A percentile compares a stretch with the other conserved stretches of the same genome.
These are phyloP conservation scores for Cryptocheilus praepositus DNA, from an alignment of 2,888 invertebrate species.

Conservation along the genomic window DNA sequence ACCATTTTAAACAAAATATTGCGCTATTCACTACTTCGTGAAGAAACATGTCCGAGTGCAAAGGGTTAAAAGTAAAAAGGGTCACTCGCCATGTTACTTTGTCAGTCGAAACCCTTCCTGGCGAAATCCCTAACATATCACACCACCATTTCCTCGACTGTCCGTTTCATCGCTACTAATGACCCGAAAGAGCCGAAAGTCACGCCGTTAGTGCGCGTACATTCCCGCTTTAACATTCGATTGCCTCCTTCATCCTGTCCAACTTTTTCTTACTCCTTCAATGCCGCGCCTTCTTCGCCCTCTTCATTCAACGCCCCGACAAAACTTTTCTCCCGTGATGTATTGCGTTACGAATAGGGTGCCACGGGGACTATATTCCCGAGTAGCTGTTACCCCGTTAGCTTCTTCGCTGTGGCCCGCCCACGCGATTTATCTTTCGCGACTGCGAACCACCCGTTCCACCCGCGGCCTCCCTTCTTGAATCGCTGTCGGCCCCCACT, in stretches of 20 bases:
- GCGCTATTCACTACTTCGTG: too few species aligned
- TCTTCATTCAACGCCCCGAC: conserved; percentile 46
- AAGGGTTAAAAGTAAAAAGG: too few species aligned
- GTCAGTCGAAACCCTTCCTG: too few species aligned
- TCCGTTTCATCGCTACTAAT: too few species aligned
- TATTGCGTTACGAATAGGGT: conserved; percentile 60
- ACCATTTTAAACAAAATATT: too few species aligned
- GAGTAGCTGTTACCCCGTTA: conserved; percentile 63
- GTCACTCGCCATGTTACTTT: too few species aligned
- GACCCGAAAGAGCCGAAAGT: too few species aligned
- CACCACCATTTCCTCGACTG: too few species aligned
- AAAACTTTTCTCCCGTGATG: conserved; percentile 55
- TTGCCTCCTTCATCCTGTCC: not conserved
- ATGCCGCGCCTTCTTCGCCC: conserved; percentile 21
- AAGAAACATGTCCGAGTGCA: too few species aligned
- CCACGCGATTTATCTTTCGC: conserved; percentile 59
- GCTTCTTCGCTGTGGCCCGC: conserved; percentile 56
- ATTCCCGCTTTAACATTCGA: too few species aligned
- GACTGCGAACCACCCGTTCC: conserved; percentile 32
- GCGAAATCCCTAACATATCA: too few species aligned
- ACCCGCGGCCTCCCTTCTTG: not conserved
- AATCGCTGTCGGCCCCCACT: not conserved
- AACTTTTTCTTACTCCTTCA: not conserved
- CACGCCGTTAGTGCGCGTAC: too few species aligned
- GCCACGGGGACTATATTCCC: conserved; percentile 61